Evolutionary conservation across 2,113 vertebrate species (phyloP), one percentile per base, ranked within the genome.

Genomic region (Serinus canaria): DNA sequence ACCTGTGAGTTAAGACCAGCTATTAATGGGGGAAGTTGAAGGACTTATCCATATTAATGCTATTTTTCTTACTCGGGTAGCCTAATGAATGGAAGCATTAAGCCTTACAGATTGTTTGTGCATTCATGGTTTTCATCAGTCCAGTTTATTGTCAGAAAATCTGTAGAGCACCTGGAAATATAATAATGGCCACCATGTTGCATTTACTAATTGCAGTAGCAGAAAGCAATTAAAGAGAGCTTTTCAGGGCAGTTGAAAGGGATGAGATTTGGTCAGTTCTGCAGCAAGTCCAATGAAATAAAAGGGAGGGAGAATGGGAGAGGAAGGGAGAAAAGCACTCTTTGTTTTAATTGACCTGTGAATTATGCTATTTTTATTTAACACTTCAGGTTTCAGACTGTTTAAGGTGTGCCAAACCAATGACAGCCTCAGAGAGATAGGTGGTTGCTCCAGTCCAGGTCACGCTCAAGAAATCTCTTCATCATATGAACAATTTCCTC

Each of bases 1-100:
- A 95, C 76, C 90, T 96, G 87, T 95, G 90, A 96, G 91, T 91
- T 96, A 91, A 95, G 87, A 89, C 52, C 39, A 81, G 69, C 90
- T 84, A 82, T 94, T 95, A 96, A 82, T 87, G 83, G 62, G n/a
- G 20, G 59, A 89, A 96, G 52, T 89, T 94, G 90, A 83, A 82
- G 70, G 80, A 80, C 70, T 96, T 92, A 73, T 28, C 92, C 82
- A 41, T 81, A 79, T 93, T 95, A 95, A 95, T 84, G 80, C 49
- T 39, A 62, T 83, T 95, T 97, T 94, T 87, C 79, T 93, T 87
- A 35, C 77, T 95, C 6, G 2, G 41, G 33, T 63, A 91, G 63
- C 64, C 60, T 79, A 92, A 93, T 21, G 22, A 95, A 78, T 84
- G 69, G 77, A 81, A 93, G 53, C 77, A 76, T 87, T 90, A 90